Base-by-base conservation (phyloP, 1,140 invertebrate genomes). In the Megalonaias nervosa region DNA sequence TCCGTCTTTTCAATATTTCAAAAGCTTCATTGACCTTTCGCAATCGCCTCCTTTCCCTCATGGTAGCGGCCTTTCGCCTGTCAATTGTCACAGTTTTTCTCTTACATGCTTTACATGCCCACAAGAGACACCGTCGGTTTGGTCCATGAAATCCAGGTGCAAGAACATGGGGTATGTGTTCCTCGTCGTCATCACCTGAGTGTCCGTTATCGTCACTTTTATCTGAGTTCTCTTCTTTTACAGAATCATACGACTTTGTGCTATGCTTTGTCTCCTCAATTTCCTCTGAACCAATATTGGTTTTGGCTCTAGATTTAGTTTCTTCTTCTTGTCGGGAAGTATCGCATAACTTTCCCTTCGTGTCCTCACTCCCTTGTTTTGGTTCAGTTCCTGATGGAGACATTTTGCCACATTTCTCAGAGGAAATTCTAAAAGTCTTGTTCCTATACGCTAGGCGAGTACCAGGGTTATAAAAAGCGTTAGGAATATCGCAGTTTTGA, bases 21-120 rank as follows among this genome's bases (percentile, higher is more conserved):
- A 99, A 99, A 0, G 98, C 98, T 91, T 99, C 98, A 90, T 99
- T 99, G 80, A 99, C 98, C 94, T 98, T 98, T 87, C 97, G 92
- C 59, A 99, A 93, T 78, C 98, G 92, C 80, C 98, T 92, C 81
- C 98, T 92, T 90, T 99, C 98, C 0, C 98, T 91, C 88, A 99
- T 93, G 0, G 98, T 99, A 2, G 98, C 98, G 11, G 98, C 98
- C 93, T 98, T 98, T 86, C 98, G 93, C 60, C 98, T 92, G 90
- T 99, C 98, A 1, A 99, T 95, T 9, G 96, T 95, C 21, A 98
- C 96, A 9, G 95, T 97, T 91, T 98, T 98, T 91, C 96, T 94
- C 89, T 98, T 98, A 91, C 97, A 98, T 1, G 97, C 96, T 89
- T 98, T 98, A 91, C 97, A 98, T 11, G 97, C 97, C 97, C 97